These are phyloP conservation scores for Ibycter americanus DNA, from an alignment of 2,797 vertebrate species.

Conservation along the genomic window DNA sequence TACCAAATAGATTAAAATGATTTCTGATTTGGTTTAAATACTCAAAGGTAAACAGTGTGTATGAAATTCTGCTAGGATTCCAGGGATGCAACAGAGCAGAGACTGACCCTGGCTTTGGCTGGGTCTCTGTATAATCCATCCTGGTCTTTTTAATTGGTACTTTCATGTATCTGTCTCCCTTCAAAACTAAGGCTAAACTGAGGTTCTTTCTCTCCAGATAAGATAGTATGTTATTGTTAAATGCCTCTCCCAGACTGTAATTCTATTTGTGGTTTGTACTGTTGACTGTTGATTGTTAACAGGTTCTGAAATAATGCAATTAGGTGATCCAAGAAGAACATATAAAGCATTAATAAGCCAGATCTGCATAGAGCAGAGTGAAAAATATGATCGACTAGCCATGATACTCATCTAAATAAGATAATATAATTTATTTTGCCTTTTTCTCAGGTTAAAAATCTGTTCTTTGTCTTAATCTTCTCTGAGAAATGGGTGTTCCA, in stretches of 20 bases:
- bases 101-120: background rate
- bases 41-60: background rate
- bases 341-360: slow-evolving; percentile 72
- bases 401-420: slow-evolving; percentile 67
- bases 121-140: background rate
- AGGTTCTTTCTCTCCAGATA: slow-evolving; percentile 66
- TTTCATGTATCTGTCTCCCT: slow-evolving; percentile 48
- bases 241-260: slow-evolving; percentile 69
- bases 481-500: slow-evolving; percentile 37
- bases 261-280: slow-evolving; percentile 74
- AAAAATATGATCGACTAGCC: slow-evolving; percentile 68
- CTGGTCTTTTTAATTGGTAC: slow-evolving; percentile 19
- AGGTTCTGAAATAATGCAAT: slow-evolving; percentile 79
- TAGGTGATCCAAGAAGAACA: slow-evolving; percentile 72
- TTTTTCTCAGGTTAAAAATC: slow-evolving; percentile 71
- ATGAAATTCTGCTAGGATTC: slow-evolving; percentile 18
- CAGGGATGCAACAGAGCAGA: background rate
- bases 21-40: background rate
- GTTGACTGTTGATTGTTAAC: slow-evolving; percentile 81
- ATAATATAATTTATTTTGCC: slow-evolving; percentile 73
- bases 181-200: slow-evolving; percentile 37
- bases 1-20: background rate
- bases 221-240: slow-evolving; percentile 70
- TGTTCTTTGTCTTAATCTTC: slow-evolving; percentile 58
- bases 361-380: slow-evolving; percentile 73